Base-by-base conservation (phyloP, 2,888 invertebrate genomes). In the Clistopyga incitator region DNA sequence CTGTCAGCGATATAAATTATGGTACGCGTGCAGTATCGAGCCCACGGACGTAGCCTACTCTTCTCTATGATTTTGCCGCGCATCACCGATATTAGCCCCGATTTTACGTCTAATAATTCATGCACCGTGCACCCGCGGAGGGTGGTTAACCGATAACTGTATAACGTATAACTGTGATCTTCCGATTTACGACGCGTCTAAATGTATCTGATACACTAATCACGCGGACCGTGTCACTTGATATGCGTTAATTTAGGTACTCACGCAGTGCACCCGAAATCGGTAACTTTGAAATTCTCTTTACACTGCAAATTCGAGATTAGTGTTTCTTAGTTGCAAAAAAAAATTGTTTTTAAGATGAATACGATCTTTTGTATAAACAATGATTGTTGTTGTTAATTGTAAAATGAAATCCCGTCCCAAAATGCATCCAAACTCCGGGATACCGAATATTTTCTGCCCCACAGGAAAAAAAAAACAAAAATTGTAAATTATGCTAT, bases 1-100 rank as follows among this genome's bases (percentile, higher is more conserved):
- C 74, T 20, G 29, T 64, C 67, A 42, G 47, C 64, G 76, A 74
- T 78, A 78, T 74, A 68, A 72, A 68, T 78, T 82, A 61, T 82
- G 74, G 23, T 34, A 74, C 42, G 38, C 18, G 56, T 68, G 29
- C 18, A 25, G 42, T 56, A 13, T 11, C 18, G 54, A 2, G 45
- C 52, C 54, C 45, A 54, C 29, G 34, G 18, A 45, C 52, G 38
- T 75, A 3, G 18, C 29, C 47, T 18, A 8, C 15, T 29, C 13
- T n/a, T 29, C 42, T 71, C 72, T 56, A 72, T 79, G 59, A 74
- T 79, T 79, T 79, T 79, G 23, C 72, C 25, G 34, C 34, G 29
- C 65, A 79, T 79, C 56, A 42, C 52, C 42, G 54, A 72, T 65
- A 38, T 65, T 20, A 56, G 20, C 72, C 64, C 20, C 54, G 20